Percentiles rank a stretch among this genome's conserved stretches.
Evolutionary conservation across 2,113 vertebrate species (phyloP).

Genomic region (Machaerirhynchus nigripectus): DNA sequence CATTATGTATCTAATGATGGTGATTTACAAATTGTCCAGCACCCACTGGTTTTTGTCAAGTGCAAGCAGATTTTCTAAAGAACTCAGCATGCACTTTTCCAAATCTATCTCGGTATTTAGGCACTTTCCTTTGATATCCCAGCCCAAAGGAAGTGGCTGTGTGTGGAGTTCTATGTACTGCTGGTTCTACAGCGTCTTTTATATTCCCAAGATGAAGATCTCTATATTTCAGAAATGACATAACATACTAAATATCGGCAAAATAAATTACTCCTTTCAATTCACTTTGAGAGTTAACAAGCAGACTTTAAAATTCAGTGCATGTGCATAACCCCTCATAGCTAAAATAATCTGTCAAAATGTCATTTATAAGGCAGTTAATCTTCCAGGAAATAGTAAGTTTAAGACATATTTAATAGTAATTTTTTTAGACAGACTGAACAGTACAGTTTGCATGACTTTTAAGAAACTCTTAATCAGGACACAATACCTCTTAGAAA

Average conservation of each 20-base stretch:
- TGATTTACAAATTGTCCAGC: not conserved
- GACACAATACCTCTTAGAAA: not conserved
- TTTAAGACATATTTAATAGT: not conserved
- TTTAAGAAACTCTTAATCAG: not conserved
- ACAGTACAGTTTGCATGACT: not conserved
- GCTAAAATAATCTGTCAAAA: constrained; percentile 25
- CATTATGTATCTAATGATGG: not conserved
- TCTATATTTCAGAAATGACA: not conserved
- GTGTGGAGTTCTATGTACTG: not conserved
- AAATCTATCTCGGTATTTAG: not conserved
- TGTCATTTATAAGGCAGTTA: not conserved
- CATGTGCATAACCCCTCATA: not conserved
- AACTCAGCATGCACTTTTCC: not conserved
- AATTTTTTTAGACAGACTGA: not conserved
- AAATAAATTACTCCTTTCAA: constrained; percentile 18
- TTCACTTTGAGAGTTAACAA: not conserved
- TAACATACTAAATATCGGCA: not conserved
- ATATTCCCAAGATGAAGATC: not conserved
- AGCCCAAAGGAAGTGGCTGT: not conserved
- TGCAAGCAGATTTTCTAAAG: not conserved
- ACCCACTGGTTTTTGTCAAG: not conserved
- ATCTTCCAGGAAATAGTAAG: constrained; percentile 3
- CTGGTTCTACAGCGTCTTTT: not conserved
- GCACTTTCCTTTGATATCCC: not conserved
- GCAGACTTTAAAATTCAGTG: constrained; percentile 2